phyloP scores from a whole-genome alignment of 2,888 invertebrate species.

The Calephelis perditalis region DNA sequence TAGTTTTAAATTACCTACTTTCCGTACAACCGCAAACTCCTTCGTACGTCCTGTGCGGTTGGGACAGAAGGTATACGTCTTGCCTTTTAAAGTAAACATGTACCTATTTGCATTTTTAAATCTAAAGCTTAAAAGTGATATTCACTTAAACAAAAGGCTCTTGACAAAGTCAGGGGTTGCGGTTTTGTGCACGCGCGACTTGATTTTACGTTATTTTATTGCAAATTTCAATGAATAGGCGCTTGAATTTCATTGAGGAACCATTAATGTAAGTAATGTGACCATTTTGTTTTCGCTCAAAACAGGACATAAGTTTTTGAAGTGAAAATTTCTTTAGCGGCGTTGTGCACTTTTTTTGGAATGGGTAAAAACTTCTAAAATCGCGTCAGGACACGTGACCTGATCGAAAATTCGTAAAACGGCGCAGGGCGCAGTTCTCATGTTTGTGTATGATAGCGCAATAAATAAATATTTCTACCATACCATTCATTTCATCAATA shows the following conservation, averaged over 20 bases:
- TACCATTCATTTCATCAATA: too few relatives aligned
- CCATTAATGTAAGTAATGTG: too few relatives aligned
- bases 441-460: too few relatives aligned
- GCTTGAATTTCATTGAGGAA: constrained; percentile 19
- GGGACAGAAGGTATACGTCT: constrained; percentile 21
- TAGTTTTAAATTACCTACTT: constrained; percentile 24
- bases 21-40: constrained; percentile 47
- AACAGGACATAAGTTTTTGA: too few relatives aligned
- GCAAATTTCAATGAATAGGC: constrained; percentile 27
- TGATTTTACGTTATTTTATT: constrained; percentile 33
- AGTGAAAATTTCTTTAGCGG: too few relatives aligned
- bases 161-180: constrained; percentile 37
- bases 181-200: constrained; percentile 53
- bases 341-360: too few relatives aligned
- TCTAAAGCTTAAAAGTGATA: constrained; percentile 11
- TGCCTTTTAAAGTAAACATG: constrained; percentile 9
- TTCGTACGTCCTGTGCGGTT: constrained; percentile 58
- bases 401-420: too few relatives aligned
- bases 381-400: too few relatives aligned
- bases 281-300: too few relatives aligned
- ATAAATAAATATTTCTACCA: too few relatives aligned
- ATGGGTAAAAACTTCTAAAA: too few relatives aligned
- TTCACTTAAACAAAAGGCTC: constrained; percentile 7
- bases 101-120: constrained; percentile 10
- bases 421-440: too few relatives aligned